A percentile compares a stretch with the other conserved stretches of the same genome.
phyloP scores from a whole-genome alignment of 2,797 vertebrate genomes.

The Stomatorhinus walkeri region DNA sequence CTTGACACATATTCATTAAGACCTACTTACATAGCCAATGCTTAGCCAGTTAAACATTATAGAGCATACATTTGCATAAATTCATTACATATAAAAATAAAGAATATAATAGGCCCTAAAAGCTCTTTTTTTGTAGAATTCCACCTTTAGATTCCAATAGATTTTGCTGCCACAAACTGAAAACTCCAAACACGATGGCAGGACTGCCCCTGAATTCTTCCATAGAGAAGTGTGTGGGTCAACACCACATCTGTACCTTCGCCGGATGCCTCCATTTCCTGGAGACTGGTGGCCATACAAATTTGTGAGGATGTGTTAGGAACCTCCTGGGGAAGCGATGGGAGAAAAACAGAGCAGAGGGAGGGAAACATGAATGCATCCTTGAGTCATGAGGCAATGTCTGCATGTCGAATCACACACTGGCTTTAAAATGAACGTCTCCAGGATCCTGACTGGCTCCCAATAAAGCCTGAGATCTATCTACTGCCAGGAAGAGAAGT shows the following conservation, averaged over 20 bases:
- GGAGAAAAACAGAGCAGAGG: neutral
- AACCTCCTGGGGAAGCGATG: neutral
- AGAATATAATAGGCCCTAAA: neutral
- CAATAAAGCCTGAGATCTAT: neutral
- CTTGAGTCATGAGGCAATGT: slow-evolving; percentile 15
- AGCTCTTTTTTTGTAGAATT: neutral
- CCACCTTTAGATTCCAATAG: neutral
- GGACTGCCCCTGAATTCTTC: neutral
- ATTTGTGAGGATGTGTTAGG: neutral
- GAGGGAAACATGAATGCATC: neutral
- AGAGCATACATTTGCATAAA: neutral
- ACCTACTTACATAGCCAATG: neutral
- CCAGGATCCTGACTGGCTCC: neutral
- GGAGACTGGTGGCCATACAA: neutral
- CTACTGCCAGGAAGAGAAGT: neutral
- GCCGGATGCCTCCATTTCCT: neutral
- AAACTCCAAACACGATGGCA: neutral
- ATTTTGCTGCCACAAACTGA: neutral
- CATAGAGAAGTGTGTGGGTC: neutral
- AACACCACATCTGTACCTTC: neutral
- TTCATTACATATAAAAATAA: neutral
- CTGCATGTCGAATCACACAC: slow-evolving; percentile 6
- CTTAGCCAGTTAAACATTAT: neutral
- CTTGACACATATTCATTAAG: neutral
- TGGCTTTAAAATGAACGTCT: neutral